These are phyloP conservation scores for Yponomeuta sedellus DNA, from an alignment of 2,888 invertebrate genomes.

Conservation along the genomic window DNA sequence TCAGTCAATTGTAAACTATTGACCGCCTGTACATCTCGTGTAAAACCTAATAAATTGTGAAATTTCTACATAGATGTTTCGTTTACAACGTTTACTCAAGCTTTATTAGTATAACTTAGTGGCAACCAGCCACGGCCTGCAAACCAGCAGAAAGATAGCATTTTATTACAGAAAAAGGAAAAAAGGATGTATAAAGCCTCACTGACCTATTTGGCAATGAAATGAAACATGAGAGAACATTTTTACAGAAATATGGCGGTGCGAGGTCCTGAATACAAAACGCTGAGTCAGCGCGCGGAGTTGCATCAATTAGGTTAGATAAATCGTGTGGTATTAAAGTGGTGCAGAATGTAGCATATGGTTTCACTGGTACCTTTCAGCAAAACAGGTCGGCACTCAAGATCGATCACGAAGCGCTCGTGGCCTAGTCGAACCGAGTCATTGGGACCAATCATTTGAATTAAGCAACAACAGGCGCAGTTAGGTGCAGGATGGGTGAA, in stretches of 20 bases:
- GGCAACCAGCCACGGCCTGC: neutral
- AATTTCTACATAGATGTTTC: too few relatives aligned
- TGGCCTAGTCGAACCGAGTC: too few relatives aligned
- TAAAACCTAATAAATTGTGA: too few relatives aligned
- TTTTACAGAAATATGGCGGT: constrained; percentile 48
- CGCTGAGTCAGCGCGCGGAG: constrained; percentile 44
- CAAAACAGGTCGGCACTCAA: too few relatives aligned
- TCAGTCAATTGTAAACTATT: too few relatives aligned
- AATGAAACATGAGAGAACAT: constrained; percentile 51
- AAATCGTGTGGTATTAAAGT: neutral
- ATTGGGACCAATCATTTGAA: too few relatives aligned
- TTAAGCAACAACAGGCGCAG: too few relatives aligned
- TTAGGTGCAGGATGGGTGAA: too few relatives aligned
- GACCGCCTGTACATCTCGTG: too few relatives aligned
- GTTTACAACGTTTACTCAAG: neutral
- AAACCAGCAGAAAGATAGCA: neutral
- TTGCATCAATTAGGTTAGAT: constrained; percentile 1
- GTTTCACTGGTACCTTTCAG: too few relatives aligned
- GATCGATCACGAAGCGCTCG: too few relatives aligned
- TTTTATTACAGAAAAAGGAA: neutral
- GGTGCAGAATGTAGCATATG: too few relatives aligned
- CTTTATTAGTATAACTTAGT: neutral
- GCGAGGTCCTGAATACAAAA: constrained; percentile 52
- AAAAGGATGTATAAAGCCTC: constrained; percentile 25
- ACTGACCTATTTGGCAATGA: constrained; percentile 65